These are phyloP conservation scores for Sebastes reedi DNA, from an alignment of 2,797 vertebrate species.

Conservation along the genomic window DNA sequence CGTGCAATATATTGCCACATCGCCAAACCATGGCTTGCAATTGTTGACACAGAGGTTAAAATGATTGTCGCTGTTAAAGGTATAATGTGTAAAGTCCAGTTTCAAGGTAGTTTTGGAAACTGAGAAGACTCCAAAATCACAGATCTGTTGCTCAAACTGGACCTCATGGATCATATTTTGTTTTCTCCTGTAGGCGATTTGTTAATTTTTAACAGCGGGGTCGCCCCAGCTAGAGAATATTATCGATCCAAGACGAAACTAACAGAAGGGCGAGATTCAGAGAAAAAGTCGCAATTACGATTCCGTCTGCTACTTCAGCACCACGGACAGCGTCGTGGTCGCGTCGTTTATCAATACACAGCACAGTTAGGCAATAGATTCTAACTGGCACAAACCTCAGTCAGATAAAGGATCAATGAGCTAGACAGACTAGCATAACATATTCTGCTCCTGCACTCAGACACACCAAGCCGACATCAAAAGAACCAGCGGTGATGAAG, in stretches of 20 bases:
- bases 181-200: not conserved
- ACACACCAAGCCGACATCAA: too few species aligned
- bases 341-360: not conserved
- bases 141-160: not conserved
- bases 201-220: not conserved
- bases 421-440: not conserved
- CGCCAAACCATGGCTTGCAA: not conserved
- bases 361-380: not conserved
- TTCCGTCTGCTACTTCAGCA: not conserved
- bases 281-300: not conserved
- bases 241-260: not conserved
- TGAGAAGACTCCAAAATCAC: not conserved
- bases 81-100: not conserved
- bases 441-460: not conserved
- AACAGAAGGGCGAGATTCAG: not conserved
- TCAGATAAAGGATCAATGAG: not conserved
- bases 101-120: not conserved
- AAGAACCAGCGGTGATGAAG: too few species aligned
- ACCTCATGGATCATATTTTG: not conserved
- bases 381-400: not conserved
- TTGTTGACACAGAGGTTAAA: not conserved
- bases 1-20: not conserved
- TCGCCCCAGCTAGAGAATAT: not conserved
- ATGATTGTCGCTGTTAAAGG: not conserved
- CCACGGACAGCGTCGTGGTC: not conserved